These are phyloP conservation scores for Mastigias papua DNA, from an alignment of 30 jellyfish, hydroid and myxozoan species.

Conservation along the genomic window DNA sequence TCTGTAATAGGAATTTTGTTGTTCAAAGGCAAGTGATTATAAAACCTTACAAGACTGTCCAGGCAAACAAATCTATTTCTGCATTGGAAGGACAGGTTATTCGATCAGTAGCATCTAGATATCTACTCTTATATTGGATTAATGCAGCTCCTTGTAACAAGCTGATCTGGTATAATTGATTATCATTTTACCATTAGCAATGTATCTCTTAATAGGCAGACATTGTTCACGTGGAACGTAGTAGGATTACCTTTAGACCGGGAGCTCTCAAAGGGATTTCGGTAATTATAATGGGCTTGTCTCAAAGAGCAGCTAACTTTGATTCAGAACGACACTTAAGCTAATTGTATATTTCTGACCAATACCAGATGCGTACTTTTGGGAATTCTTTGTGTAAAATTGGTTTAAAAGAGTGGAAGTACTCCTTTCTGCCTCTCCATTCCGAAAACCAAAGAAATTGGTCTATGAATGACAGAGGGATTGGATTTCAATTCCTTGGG, in stretches of 20 bases:
- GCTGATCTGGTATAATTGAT: neutral
- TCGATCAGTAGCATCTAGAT: neutral
- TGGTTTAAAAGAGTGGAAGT: constrained; percentile 8
- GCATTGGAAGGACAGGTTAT: neutral
- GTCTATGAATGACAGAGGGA: neutral
- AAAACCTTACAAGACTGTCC: too few relatives aligned
- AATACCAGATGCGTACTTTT: constrained; percentile 38
- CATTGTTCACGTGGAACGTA: constrained; percentile 36
- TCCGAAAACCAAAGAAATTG: neutral
- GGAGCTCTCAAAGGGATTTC: constrained; percentile 17
- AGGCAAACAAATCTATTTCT: too few relatives aligned
- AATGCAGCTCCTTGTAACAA: neutral
- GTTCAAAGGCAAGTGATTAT: too few relatives aligned
- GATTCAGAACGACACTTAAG: constrained; percentile 21
- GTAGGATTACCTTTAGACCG: constrained; percentile 30
- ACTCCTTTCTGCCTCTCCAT: neutral
- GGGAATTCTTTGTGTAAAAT: constrained; percentile 30
- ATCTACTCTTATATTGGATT: neutral
- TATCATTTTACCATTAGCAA: neutral
- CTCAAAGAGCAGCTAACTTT: constrained; percentile 7
- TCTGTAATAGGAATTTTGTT: too few relatives aligned
- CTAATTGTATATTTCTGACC: constrained; percentile 19
- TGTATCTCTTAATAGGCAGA: neutral
- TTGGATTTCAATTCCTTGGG: neutral
- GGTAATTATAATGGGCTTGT: constrained; percentile 28